Percentiles rank a stretch among this genome's conserved stretches.
Conservation (phyloP, 2,888 invertebrate species). For the Erebia aethiops region DNA sequence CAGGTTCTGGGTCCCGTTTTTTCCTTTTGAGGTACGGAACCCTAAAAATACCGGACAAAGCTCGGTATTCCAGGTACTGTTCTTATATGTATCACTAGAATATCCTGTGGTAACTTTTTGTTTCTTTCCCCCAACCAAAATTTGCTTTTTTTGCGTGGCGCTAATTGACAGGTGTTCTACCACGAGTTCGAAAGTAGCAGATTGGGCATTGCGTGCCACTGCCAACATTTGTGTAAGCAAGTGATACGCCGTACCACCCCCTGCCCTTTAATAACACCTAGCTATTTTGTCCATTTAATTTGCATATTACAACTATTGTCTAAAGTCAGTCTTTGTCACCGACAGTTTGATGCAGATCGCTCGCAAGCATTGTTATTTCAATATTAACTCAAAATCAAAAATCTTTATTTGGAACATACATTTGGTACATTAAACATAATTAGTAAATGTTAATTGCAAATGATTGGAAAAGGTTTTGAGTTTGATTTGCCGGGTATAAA, state of each 20-base stretch:
- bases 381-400: slow-evolving; percentile 36
- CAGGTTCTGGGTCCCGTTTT: no score
- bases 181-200: slow-evolving; percentile 42
- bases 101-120: no score
- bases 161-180: slow-evolving; percentile 38
- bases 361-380: slow-evolving; percentile 39
- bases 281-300: slow-evolving; percentile 70
- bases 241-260: slow-evolving; percentile 69
- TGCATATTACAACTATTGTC: slow-evolving; percentile 71
- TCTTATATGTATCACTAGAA: no score
- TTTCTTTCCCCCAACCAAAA: not conserved
- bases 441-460: slow-evolving; percentile 15
- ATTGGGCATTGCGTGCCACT: slow-evolving; percentile 58
- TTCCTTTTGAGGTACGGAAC: no score
- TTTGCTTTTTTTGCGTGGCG: not conserved
- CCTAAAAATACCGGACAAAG: no score
- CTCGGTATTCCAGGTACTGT: no score
- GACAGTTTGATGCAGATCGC: slow-evolving; percentile 52
- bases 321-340: slow-evolving; percentile 53
- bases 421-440: no score
- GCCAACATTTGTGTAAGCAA: slow-evolving; percentile 51
- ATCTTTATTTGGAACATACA: no score
- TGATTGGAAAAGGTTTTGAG: not conserved
- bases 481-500: slow-evolving; percentile 15
- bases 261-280: slow-evolving; percentile 65